Evolutionary conservation across 2,797 vertebrate genomes (phyloP), one percentile per base, ranked within the genome.

Genomic region (Fistularia commersonii): DNA sequence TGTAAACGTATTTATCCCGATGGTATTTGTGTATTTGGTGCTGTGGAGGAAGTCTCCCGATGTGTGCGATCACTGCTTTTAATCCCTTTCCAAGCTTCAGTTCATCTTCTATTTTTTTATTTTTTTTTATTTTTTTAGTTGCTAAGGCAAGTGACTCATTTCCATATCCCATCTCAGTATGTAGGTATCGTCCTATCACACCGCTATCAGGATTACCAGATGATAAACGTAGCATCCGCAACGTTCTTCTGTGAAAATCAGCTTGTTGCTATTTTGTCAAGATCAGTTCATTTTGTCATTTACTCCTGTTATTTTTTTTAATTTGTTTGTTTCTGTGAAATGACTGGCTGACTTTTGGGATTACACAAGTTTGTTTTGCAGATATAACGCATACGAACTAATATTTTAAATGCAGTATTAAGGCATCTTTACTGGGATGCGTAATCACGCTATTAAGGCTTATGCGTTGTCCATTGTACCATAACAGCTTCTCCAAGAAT

Each of bases 401-500:
- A 11, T 53, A 54, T n/a, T n/a, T n/a, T n/a, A 71, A 56, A 48
- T 41, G 39, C 48, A 50, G 38, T 54, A 51, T 63, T 41, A 36
- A 54, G 41, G 32, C 0, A 1, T 54, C 12, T 11, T 37, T 49
- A 31, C 8, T 31, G 15, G 31, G 23, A 32, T 41, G 39, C 13
- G 32, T n/a, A n/a, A n/a, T n/a, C n/a, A n/a, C n/a, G n/a, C n/a
- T n/a, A n/a, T n/a, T n/a, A n/a, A n/a, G n/a, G 7, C 31, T 31
- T 50, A 11, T 8, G 23, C 8, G 7, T 61, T 53, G 36, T 66
- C 40, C 52, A 11, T 54, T 43, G 68, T 76, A 69, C 76, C 63
- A 60, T 44, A 66, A 67, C 37, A 64, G 68, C 61, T 70, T 75
- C 51, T 75, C 40, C 3, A 49, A 58, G 44, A 69, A 47, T 64